phyloP scores from a whole-genome alignment of 2,113 vertebrate genomes.

The Eclectus roratus region DNA sequence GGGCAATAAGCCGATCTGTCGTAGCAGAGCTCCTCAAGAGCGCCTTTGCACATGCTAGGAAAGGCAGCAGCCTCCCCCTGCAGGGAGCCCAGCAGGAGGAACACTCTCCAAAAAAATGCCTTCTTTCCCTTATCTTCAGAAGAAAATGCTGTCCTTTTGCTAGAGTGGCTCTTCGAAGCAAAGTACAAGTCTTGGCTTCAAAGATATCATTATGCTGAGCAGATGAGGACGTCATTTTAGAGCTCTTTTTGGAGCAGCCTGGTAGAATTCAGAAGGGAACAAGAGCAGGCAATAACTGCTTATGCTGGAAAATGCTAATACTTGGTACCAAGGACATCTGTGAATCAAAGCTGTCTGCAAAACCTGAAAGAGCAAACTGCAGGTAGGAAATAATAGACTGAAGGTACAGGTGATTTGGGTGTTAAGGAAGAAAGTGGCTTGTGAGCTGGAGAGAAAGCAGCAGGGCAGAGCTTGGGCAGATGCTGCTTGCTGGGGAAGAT shows the following conservation, averaged over 20 bases:
- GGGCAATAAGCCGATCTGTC: neutral
- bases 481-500: neutral
- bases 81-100: neutral
- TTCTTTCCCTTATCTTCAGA: neutral
- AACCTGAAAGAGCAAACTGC: neutral
- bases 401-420: fast-evolving
- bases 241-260: neutral
- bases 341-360: neutral
- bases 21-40: neutral
- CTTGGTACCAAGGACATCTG: neutral
- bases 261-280: neutral
- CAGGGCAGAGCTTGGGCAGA: neutral
- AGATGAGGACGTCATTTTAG: neutral
- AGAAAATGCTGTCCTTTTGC: neutral
- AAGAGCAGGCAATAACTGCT: neutral
- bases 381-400: neutral
- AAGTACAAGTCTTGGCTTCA: neutral
- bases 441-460: neutral
- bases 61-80: neutral
- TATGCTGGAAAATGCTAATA: neutral
- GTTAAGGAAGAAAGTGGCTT: neutral
- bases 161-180: neutral
- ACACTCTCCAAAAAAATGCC: neutral
- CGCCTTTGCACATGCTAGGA: neutral
- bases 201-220: neutral